A percentile compares a stretch with the other conserved stretches of the same genome.
Conservation (phyloP, 2,797 vertebrate species). For the Lithobates sylvaticus region DNA sequence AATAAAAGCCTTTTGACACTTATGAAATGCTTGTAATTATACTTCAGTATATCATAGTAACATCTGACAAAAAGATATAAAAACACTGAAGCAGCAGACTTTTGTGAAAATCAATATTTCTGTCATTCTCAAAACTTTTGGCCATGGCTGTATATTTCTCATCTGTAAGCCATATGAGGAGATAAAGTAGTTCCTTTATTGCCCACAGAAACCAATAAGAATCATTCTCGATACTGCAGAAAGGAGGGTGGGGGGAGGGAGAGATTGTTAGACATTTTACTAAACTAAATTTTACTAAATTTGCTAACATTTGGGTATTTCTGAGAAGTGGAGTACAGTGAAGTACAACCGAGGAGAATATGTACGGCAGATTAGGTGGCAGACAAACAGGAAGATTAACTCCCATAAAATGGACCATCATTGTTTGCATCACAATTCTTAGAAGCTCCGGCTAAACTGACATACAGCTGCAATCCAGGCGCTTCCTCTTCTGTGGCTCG, state of each 20-base stretch:
- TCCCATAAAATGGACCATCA: neutral
- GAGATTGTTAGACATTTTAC: no score
- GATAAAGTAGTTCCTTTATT: neutral
- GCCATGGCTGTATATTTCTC: no score
- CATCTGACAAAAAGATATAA: no score
- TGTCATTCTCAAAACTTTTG: no score
- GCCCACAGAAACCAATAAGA: no score
- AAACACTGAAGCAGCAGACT: no score
- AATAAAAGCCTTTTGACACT: no score
- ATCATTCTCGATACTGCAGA: neutral
- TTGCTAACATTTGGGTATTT: neutral
- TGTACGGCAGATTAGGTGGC: neutral
- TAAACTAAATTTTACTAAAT: no score
- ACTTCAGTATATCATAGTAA: no score
- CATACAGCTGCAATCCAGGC: neutral
- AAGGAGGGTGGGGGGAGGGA: neutral
- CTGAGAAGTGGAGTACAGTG: neutral
- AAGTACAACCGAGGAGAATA: neutral
- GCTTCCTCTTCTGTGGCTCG: conserved; percentile 18
- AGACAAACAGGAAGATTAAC: neutral
- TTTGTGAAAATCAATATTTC: no score
- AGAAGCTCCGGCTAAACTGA: neutral
- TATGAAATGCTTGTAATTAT: no score
- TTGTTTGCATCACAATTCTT: neutral
- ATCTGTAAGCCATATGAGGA: no score